Percentiles rank a stretch among this genome's conserved stretches.
phyloP scores from a whole-genome alignment of 2,888 invertebrate species.

The Lymantria monacha region DNA sequence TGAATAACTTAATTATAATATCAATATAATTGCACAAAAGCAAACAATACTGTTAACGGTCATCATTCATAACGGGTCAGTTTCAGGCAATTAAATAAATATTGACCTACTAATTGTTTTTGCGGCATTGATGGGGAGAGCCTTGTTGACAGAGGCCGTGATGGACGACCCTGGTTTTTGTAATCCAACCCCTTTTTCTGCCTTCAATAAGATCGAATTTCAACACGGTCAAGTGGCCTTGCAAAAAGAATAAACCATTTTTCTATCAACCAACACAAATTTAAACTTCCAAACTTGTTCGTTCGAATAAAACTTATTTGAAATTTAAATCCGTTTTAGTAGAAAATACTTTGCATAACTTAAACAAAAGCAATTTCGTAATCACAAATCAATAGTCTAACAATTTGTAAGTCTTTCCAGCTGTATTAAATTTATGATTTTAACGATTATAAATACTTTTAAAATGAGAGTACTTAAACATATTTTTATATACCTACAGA shows the following conservation, averaged over 20 bases:
- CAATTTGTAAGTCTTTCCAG: conserved; percentile 49
- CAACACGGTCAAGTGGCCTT: conserved; percentile 44
- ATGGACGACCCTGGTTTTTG: conserved; percentile 71
- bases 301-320: conserved; percentile 41
- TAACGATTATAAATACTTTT: conserved; percentile 43
- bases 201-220: conserved; percentile 48
- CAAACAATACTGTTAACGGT: conserved; percentile 41
- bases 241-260: conserved; percentile 31
- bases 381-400: conserved; percentile 59
- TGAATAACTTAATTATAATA: too few relatives aligned
- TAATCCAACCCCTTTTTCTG: conserved; percentile 58
- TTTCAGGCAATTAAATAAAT: conserved; percentile 73
- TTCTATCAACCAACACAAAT: conserved; percentile 35
- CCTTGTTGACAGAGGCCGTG: conserved; percentile 73
- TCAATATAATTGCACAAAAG: conserved; percentile 19
- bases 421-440: conserved; percentile 55
- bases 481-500: conserved; percentile 47
- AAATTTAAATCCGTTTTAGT: conserved; percentile 48
- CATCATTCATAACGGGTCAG: conserved; percentile 57
- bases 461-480: conserved; percentile 52
- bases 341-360: conserved; percentile 58
- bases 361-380: conserved; percentile 54
- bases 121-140: conserved; percentile 67
- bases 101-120: conserved; percentile 80
- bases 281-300: conserved; percentile 38